phyloP scores from a whole-genome alignment of 2,888 invertebrate genomes.

The Cephus spinipes region DNA sequence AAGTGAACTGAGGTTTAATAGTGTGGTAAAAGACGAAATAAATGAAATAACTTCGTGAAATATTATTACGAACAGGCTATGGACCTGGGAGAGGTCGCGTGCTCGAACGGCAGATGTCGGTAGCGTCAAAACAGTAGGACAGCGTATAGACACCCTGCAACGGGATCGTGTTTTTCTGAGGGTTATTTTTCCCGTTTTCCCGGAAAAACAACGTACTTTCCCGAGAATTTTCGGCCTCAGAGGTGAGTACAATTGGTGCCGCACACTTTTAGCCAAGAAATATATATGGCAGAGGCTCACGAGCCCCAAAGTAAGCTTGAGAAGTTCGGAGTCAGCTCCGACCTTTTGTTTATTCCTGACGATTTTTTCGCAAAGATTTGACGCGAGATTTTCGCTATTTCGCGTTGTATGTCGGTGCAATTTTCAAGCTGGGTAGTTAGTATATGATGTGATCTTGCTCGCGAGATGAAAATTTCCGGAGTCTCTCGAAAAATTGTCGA shows the following conservation, averaged over 20 bases:
- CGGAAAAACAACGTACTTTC: slow-evolving; percentile 49
- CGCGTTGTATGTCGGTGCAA: slow-evolving; percentile 21
- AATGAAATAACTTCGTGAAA: slow-evolving; percentile 17
- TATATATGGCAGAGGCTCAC: slow-evolving; percentile 10
- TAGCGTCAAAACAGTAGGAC: slow-evolving; percentile 58
- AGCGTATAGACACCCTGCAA: slow-evolving; percentile 63
- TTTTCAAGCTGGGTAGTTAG: slow-evolving; percentile 47
- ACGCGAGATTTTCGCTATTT: slow-evolving; percentile 41
- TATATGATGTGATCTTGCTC: slow-evolving; percentile 26
- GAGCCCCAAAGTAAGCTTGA: slow-evolving; percentile 27
- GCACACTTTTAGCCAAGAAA: slow-evolving; percentile 20
- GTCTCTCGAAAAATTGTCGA: slow-evolving; percentile 28
- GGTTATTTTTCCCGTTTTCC: slow-evolving; percentile 55
- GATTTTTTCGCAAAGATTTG: slow-evolving; percentile 53
- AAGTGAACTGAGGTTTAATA: background rate
- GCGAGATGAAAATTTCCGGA: slow-evolving; percentile 33
- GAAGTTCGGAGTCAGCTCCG: slow-evolving; percentile 43
- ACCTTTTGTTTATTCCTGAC: slow-evolving; percentile 65
- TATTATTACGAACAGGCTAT: slow-evolving; percentile 53
- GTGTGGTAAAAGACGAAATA: background rate
- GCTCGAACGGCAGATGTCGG: slow-evolving; percentile 56
- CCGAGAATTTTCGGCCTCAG: slow-evolving; percentile 57
- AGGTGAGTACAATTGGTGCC: slow-evolving; percentile 49
- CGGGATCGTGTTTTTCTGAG: slow-evolving; percentile 60
- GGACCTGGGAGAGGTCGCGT: slow-evolving; percentile 49